These are phyloP conservation scores for Pseudomyrmex concolor DNA, from an alignment of 1,140 invertebrate species.

Conservation along the genomic window DNA sequence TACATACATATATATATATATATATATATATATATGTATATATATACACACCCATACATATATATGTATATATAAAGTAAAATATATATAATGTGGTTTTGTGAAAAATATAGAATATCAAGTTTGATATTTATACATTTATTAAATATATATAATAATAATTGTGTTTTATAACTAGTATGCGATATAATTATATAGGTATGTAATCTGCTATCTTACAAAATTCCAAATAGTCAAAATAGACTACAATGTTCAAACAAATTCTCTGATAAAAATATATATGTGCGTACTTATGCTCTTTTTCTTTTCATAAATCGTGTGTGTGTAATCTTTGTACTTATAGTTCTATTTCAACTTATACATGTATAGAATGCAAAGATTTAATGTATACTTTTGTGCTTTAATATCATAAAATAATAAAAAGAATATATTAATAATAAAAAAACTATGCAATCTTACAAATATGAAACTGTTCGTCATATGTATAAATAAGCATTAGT, in stretches of 20 bases:
- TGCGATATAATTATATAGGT: constrained; percentile 5
- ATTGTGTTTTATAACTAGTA: background rate
- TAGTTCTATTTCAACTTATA: constrained; percentile 40
- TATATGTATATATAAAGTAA: constrained; percentile 2
- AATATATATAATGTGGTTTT: background rate
- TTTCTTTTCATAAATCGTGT: background rate
- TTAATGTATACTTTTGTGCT: constrained; percentile 46
- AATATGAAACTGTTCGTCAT: too few relatives aligned
- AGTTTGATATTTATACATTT: background rate
- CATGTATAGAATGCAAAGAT: constrained; percentile 40
- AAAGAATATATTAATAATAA: constrained; percentile 14
- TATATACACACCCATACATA: background rate
- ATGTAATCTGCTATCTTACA: background rate
- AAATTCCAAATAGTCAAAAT: background rate
- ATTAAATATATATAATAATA: constrained; percentile 26
- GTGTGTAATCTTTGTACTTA: background rate
- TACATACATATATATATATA: too few relatives aligned
- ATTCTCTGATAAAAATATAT: too few relatives aligned
- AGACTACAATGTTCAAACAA: too few relatives aligned
- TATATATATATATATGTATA: too few relatives aligned
- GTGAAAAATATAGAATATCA: constrained; percentile 30
- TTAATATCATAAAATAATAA: constrained; percentile 61
- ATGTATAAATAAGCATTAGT: too few relatives aligned
- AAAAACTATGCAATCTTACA: background rate
- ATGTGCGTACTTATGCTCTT: too few relatives aligned